These are phyloP conservation scores for Branchinecta sandiegonensis DNA, from an alignment of 2,888 invertebrate genomes.

Conservation along the genomic window DNA sequence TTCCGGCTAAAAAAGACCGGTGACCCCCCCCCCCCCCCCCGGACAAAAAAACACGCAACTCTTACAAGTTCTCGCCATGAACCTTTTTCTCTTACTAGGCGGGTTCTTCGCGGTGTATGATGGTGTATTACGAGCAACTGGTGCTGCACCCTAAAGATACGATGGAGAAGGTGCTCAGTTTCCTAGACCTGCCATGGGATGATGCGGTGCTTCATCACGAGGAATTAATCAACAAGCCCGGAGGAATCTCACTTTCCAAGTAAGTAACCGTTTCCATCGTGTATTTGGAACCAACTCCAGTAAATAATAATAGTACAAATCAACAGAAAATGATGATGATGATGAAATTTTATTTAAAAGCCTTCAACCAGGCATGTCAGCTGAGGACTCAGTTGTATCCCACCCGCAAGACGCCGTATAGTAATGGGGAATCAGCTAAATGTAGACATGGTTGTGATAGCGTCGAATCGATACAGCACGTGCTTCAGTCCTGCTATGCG, in stretches of 20 bases:
- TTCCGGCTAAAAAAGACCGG: no score
- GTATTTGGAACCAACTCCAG: no score
- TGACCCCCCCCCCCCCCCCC: no score
- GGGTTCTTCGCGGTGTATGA: conserved; percentile 59
- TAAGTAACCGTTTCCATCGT: conserved; percentile 38
- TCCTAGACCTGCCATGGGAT: conserved; percentile 86
- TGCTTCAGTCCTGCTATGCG: background rate
- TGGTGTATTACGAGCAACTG: conserved; percentile 91
- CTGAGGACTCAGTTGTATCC: conserved; percentile 2
- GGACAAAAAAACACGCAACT: no score
- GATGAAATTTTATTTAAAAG: no score
- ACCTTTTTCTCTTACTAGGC: background rate
- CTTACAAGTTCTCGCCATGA: no score
- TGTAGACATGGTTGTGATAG: conserved; percentile 3
- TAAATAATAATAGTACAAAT: no score
- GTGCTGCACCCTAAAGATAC: conserved; percentile 81
- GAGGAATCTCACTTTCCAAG: conserved; percentile 90
- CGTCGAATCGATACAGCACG: background rate
- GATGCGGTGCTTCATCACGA: conserved; percentile 94
- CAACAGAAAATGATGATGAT: no score
- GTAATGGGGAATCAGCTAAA: background rate
- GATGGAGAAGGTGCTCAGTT: conserved; percentile 71
- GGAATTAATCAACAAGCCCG: conserved; percentile 85
- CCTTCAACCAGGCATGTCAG: background rate
- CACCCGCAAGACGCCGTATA: background rate